Evolutionary conservation across 1,140 invertebrate species (phyloP).

Genomic region (Saccostrea echinata): DNA sequence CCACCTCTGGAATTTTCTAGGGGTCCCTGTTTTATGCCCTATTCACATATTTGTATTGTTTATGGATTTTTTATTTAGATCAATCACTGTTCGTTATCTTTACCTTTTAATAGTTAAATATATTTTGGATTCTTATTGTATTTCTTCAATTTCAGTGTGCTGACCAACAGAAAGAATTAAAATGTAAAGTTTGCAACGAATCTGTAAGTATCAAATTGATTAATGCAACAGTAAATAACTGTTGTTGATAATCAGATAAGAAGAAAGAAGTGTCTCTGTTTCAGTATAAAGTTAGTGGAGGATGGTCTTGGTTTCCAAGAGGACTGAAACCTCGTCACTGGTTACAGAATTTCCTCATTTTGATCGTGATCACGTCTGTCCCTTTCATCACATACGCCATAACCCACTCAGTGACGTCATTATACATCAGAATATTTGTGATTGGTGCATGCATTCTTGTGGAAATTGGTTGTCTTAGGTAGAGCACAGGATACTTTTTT

Average conservation of each 20-base stretch:
- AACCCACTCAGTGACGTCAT: conserved; percentile 52
- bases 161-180: conserved; percentile 50
- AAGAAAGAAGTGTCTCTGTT: background rate
- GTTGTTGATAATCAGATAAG: background rate
- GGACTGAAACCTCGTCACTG: conserved; percentile 60
- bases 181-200: conserved; percentile 64
- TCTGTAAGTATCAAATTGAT: conserved; percentile 51
- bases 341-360: conserved; percentile 57
- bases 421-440: conserved; percentile 55
- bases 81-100: too few relatives aligned
- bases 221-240: background rate
- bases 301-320: conserved; percentile 56
- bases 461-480: conserved; percentile 60
- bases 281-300: conserved; percentile 59
- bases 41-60: too few relatives aligned
- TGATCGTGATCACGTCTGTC: conserved; percentile 52
- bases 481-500: background rate
- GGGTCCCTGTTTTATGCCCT: too few relatives aligned
- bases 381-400: conserved; percentile 61
- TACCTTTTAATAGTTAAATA: too few relatives aligned
- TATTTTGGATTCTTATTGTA: too few relatives aligned
- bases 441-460: conserved; percentile 57
- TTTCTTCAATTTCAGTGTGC: conserved; percentile 55
- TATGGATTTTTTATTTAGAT: too few relatives aligned
- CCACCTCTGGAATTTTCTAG: too few relatives aligned